Percentiles rank a stretch among this genome's conserved stretches.
Conservation (phyloP, 2,797 vertebrate species). For the Myripristis jacobus region DNA sequence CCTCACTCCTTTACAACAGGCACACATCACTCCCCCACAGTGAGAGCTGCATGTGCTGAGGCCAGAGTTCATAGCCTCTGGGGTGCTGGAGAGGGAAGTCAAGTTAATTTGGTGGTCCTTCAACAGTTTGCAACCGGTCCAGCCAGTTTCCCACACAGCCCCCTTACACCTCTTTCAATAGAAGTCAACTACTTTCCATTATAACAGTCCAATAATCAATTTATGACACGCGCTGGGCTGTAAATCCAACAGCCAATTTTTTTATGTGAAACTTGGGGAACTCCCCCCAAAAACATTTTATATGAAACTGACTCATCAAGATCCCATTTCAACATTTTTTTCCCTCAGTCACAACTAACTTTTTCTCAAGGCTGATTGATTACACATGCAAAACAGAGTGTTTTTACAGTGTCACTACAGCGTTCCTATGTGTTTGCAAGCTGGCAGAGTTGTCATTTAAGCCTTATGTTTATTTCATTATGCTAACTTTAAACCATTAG, state of each 20-base stretch:
- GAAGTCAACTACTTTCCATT: constrained; percentile 65
- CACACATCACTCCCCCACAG: constrained; percentile 75
- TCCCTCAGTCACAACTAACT: constrained; percentile 24
- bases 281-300: constrained; percentile 36
- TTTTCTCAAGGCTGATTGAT: constrained; percentile 19
- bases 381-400: neutral
- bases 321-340: constrained; percentile 30
- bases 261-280: constrained; percentile 49
- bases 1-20: constrained; percentile 69
- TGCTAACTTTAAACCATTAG: constrained; percentile 42
- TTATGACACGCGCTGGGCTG: constrained; percentile 41
- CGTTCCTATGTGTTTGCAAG: constrained; percentile 17
- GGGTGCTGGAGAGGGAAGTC: constrained; percentile 80
- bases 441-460: neutral
- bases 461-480: constrained; percentile 29
- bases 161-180: constrained; percentile 41
- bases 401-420: constrained; percentile 6
- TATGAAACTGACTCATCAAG: constrained; percentile 40
- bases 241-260: constrained; percentile 51
- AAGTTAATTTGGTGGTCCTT: constrained; percentile 82
- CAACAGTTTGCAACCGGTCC: constrained; percentile 82
- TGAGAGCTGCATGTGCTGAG: constrained; percentile 79
- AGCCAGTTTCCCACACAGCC: constrained; percentile 68
- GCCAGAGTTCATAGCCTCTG: constrained; percentile 74
- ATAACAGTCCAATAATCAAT: constrained; percentile 54